A percentile compares a stretch with the other conserved stretches of the same genome.
These are phyloP conservation scores for Gopherus evgoodei DNA, from an alignment of 2,113 vertebrate species.

Conservation along the genomic window DNA sequence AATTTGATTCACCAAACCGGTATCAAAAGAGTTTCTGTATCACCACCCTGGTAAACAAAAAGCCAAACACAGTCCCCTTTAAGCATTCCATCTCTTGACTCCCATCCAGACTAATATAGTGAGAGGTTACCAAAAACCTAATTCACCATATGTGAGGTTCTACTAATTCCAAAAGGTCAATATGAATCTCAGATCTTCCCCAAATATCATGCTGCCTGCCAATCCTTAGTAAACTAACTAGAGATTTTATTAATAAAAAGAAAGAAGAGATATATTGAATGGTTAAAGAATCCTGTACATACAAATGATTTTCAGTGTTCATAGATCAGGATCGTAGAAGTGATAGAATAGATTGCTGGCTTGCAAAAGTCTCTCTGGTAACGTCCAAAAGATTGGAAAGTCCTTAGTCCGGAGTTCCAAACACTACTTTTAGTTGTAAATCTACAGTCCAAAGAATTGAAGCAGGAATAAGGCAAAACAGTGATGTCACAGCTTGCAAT, in stretches of 20 bases:
- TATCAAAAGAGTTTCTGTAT: not conserved
- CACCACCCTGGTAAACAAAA: not conserved
- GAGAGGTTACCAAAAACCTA: not conserved
- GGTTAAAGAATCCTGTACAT: not conserved
- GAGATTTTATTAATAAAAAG: not conserved
- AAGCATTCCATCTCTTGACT: not conserved
- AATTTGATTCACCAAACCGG: not conserved
- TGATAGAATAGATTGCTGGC: not conserved
- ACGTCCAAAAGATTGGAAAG: not conserved
- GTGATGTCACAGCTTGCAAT: not conserved
- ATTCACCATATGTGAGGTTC: not conserved
- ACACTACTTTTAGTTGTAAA: not conserved
- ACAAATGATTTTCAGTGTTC: no score
- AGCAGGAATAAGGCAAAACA: not conserved
- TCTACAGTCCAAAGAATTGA: not conserved
- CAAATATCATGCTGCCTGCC: not conserved
- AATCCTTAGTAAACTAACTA: not conserved
- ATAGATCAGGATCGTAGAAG: not conserved
- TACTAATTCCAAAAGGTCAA: not conserved
- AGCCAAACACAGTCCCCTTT: not conserved
- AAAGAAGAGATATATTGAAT: not conserved
- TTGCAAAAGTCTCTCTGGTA: not conserved
- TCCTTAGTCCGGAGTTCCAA: not conserved
- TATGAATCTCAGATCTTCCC: not conserved
- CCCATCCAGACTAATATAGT: not conserved